Evolutionary conservation across 2,888 invertebrate species (phyloP), one percentile per base, ranked within the genome.

Genomic region (Oscheius sp.): DNA sequence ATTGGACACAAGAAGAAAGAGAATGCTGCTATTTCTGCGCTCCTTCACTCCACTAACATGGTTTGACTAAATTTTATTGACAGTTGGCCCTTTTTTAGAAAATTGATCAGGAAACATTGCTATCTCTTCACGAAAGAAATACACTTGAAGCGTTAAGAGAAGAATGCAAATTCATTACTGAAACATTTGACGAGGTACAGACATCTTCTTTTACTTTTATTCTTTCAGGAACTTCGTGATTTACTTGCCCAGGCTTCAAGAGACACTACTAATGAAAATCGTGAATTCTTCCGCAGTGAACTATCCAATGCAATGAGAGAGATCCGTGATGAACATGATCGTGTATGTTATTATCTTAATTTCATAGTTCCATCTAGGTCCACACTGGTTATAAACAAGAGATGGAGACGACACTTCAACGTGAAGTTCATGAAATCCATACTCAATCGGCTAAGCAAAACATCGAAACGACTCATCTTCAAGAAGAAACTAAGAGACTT

Each of bases 211-310:
- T 29, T 6, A 12, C 17, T 2, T n/a, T 57, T 23, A 20, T 34
- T 57, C 34, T 12, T 65, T 39, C 12, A 65, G 65, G 88, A 88
- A 61, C 70, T 89, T 79, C 88, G 88, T 76, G 89, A 89, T 72
- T 81, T 89, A 55, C 87, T 88, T 33, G 88, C 88, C 29, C 85
- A 88, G 69, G 88, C 88, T 6, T 87, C 88, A 79, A 81, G 88
- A 20, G 89, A 89, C 81, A 89, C 89, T 3, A 88, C 88, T 3
- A 86, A 86, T 39, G 89, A 89, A 81, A 89, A 89, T 86, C 83
- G 89, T 17, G 88, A 89, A 75, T 89, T 87, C 87, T 89, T 89
- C 88, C 88, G 88, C 85, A 89, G 87, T 79, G 89, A 89, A 77
- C 82, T 89, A 73, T 85, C 87, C 5, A 83, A 87, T 71, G 88